Base-by-base conservation (phyloP, 37 sponge, comb jelly and placozoan species). In the Ephydatia muelleri region DNA sequence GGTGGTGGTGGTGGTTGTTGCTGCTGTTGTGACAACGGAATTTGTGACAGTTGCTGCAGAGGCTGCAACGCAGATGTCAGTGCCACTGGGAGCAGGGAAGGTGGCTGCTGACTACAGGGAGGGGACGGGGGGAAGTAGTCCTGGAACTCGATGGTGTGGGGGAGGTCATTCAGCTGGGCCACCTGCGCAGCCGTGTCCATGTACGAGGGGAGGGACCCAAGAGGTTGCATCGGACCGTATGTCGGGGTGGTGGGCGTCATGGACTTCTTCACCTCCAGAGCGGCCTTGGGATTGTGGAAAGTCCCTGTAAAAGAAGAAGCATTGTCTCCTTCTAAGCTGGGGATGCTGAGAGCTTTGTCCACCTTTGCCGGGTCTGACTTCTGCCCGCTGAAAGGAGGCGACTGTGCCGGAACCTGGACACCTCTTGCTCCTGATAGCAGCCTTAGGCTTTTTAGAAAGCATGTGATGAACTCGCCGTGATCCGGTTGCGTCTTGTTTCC, bases 201-300 rank as follows among this genome's bases (percentile, higher is more conserved):
- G 38, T 76, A 88, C 3, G 86, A 78, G 1, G 88, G 88, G 14
- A 88, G 88, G 29, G 88, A 33, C 2, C 88, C 88, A 14, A 88
- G 78, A 21, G 88, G n/a, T 65, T 88, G 88, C 83, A 77, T 83
- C 6, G 88, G 88, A 13, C 88, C 88, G 40, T 88, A 88, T 5
- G 88, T 88, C 35, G 83, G 83, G 3, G 83, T 26, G 36, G 77
- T 26, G 36, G 77, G 75, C 16, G 81, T 78, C 5, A 30, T 68
- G 9, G 36, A 34, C 36, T 85, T 85, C 26, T 65, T 64, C 5
- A 71, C 86, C 5, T 23, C 79, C 0, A 79, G 8, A 43, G 47
- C 4, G 47, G 47, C 8, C 47, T 43, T 43, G 47, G 47, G 6
- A 43, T 11, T 8, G 47, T 43, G 47, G 47, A 43, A 43, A 11